Evolutionary conservation across 2,797 vertebrate species (phyloP).

Genomic region (Cryptoprocta ferox): DNA sequence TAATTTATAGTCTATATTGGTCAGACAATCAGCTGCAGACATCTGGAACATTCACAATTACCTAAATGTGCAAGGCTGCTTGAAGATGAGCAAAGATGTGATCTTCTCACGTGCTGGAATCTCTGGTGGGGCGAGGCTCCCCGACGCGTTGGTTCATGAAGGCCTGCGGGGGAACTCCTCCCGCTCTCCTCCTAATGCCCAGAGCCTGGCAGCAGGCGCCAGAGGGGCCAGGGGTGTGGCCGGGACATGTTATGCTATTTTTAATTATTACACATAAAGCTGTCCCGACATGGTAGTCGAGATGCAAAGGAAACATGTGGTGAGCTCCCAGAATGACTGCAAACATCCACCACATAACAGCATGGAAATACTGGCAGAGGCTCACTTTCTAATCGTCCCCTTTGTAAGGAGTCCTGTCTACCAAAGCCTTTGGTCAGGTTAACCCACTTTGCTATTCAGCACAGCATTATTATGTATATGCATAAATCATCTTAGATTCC

Average conservation of each 20-base stretch:
- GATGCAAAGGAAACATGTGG: neutral
- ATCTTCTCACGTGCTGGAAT: neutral
- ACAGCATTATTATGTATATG: neutral
- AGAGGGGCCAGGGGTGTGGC: neutral
- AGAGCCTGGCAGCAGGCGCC: neutral
- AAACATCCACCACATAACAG: neutral
- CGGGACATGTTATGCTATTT: neutral
- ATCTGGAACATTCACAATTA: neutral
- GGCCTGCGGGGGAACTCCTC: neutral
- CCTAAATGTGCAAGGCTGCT: neutral
- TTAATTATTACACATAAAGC: neutral
- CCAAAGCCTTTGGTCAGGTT: neutral
- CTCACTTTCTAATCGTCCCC: neutral
- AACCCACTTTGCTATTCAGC: neutral
- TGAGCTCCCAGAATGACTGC: neutral
- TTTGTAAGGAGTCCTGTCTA: neutral
- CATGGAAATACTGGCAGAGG: neutral
- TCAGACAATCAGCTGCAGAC: neutral
- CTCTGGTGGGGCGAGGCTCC: neutral
- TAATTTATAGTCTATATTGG: neutral
- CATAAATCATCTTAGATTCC: neutral
- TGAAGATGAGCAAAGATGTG: neutral
- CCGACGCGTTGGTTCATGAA: accelerated
- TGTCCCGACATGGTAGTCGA: neutral
- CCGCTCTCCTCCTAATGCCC: neutral